Conservation (phyloP, 2,888 invertebrate genomes). For the Hyles lineata region DNA sequence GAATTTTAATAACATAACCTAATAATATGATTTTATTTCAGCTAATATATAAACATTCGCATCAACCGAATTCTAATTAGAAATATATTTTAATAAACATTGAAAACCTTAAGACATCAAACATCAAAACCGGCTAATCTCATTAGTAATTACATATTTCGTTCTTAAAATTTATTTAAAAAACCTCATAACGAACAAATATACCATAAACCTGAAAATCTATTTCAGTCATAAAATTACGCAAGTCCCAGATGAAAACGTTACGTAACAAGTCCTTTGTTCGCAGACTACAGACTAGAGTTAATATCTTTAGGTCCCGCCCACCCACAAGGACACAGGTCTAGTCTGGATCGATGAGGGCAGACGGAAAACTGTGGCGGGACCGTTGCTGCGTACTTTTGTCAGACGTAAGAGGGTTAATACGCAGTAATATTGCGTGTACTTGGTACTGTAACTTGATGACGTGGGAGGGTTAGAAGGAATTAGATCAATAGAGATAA, state of each 20-base stretch:
- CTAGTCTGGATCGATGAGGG: slow-evolving; percentile 32
- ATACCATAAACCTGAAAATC: too few species aligned
- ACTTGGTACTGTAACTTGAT: neutral
- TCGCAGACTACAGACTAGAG: neutral
- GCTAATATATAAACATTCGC: neutral
- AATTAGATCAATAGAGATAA: neutral
- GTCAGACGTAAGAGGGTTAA: neutral
- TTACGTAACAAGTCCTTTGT: slow-evolving; percentile 19
- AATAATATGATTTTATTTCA: neutral
- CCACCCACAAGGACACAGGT: slow-evolving; percentile 26
- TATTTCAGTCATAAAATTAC: too few species aligned
- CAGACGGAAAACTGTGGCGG: slow-evolving; percentile 31
- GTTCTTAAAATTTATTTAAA: too few species aligned
- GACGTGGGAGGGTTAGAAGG: neutral
- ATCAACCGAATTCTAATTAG: neutral
- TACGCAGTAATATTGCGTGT: neutral
- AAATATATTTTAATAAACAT: too few species aligned
- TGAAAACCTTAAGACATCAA: too few species aligned
- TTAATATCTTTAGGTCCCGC: slow-evolving; percentile 15
- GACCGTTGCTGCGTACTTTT: slow-evolving; percentile 14
- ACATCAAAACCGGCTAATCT: too few species aligned
- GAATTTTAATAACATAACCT: neutral
- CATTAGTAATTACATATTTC: too few species aligned
- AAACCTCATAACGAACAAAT: too few species aligned
- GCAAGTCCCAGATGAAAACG: neutral